Conservation (phyloP, 2,797 vertebrate genomes). For the Amblyraja radiata region DNA sequence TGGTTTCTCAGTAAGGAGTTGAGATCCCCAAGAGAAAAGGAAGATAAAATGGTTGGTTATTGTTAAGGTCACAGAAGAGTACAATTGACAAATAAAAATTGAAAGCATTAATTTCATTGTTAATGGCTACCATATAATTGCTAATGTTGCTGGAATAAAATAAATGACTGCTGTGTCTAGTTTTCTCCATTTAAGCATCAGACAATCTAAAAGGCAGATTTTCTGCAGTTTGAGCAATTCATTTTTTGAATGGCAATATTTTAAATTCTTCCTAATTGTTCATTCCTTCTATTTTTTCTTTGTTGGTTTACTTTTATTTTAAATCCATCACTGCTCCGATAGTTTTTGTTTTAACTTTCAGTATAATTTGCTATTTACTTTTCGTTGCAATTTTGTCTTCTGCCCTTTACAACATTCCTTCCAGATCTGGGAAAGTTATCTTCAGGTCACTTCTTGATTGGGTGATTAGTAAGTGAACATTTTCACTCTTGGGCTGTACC, state of each 20-base stretch:
- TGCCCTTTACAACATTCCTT: background rate
- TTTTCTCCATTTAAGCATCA: background rate
- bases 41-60: background rate
- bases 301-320: background rate
- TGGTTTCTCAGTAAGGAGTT: background rate
- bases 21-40: background rate
- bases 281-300: background rate
- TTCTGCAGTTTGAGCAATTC: background rate
- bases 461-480: background rate
- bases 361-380: background rate
- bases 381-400: background rate
- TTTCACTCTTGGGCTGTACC: background rate
- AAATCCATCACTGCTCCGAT: background rate
- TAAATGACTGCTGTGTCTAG: background rate
- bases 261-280: constrained; percentile 14
- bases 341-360: background rate
- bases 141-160: background rate
- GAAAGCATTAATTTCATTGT: background rate
- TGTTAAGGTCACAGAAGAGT: background rate
- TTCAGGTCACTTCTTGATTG: background rate
- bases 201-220: background rate
- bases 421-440: background rate
- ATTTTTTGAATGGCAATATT: background rate
- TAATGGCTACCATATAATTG: background rate
- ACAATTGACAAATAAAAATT: background rate